Conservation (phyloP, 1,140 invertebrate species). For the Pemphigus obesinymphae region DNA sequence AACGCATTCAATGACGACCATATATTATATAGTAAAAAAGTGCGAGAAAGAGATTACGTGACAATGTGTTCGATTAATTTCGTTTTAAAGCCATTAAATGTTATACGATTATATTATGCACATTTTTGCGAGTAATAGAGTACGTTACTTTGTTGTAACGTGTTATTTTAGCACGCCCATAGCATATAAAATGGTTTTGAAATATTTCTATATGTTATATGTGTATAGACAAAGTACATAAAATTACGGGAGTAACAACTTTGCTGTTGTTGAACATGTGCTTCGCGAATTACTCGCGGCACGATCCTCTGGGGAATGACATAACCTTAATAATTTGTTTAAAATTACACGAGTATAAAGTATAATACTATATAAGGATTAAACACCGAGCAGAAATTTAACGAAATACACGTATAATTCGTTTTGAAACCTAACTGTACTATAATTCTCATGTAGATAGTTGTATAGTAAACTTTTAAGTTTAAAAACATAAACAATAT, state of each 20-base stretch:
- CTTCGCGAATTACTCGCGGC: constrained; percentile 5
- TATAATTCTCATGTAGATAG: too few species aligned
- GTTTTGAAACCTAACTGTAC: too few species aligned
- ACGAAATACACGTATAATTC: too few species aligned
- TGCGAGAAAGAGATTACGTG: neutral
- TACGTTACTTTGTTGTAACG: constrained; percentile 15
- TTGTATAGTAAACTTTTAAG: too few species aligned
- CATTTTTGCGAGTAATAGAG: neutral
- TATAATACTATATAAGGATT: neutral
- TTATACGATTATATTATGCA: neutral
- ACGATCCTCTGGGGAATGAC: neutral
- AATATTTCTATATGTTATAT: neutral
- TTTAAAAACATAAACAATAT: too few species aligned
- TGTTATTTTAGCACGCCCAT: neutral
- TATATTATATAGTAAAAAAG: neutral
- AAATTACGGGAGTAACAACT: constrained; percentile 7
- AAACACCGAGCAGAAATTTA: neutral
- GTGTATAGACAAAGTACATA: neutral
- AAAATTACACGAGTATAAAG: neutral
- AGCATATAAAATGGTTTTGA: constrained; percentile 9
- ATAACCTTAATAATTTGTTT: neutral
- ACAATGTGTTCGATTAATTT: constrained; percentile 4
- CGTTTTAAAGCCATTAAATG: constrained; percentile 6
- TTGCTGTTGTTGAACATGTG: constrained; percentile 17
- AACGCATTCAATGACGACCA: neutral